These are phyloP conservation scores for Podocnemis expansa DNA, from an alignment of 2,113 vertebrate species.

Conservation along the genomic window DNA sequence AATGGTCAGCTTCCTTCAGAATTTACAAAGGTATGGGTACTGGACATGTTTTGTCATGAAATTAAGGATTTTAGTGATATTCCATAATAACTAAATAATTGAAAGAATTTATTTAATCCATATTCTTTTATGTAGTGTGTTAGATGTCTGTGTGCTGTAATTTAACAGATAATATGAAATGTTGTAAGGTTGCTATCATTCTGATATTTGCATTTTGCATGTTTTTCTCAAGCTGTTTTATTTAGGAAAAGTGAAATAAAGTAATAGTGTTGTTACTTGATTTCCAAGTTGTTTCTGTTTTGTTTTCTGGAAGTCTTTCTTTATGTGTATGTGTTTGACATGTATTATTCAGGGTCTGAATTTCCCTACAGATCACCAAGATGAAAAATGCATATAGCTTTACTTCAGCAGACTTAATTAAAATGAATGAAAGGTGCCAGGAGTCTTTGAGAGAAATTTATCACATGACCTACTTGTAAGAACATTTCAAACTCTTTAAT, in stretches of 20 bases:
- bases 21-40: constrained; percentile 91
- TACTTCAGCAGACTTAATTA: constrained; percentile 92
- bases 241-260: not conserved
- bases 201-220: not conserved
- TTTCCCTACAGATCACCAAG: constrained; percentile 83
- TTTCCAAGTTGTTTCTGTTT: not conserved
- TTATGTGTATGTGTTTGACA: constrained; percentile 3
- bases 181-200: not conserved
- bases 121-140: not conserved
- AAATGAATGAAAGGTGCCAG: constrained; percentile 96
- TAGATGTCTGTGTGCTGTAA: not conserved
- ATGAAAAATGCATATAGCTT: constrained; percentile 92
- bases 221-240: not conserved
- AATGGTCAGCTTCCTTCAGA: constrained; percentile 87
- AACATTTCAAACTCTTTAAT: constrained; percentile 51
- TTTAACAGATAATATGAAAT: not conserved
- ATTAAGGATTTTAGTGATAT: not conserved
- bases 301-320: not conserved
- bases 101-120: not conserved
- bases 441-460: constrained; percentile 96
- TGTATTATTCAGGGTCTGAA: constrained; percentile 47
- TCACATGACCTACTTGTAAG: constrained; percentile 97
- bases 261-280: not conserved
- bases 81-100: not conserved
- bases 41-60: not conserved